Base-by-base conservation (phyloP, 2,113 vertebrate species). In the Clarias gariepinus region DNA sequence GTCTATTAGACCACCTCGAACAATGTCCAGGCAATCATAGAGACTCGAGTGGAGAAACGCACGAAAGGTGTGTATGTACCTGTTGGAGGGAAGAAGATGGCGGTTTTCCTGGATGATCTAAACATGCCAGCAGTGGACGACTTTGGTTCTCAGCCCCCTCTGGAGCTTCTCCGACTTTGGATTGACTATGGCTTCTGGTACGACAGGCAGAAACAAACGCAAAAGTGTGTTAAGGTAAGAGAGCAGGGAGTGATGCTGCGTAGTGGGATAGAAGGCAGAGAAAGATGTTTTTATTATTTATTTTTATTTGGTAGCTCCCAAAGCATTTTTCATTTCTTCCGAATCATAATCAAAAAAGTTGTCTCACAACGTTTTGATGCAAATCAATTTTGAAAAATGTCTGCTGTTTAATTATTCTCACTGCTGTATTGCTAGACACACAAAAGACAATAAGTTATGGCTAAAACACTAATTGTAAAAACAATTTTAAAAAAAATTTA, bases 181-280 rank as follows among this genome's bases (percentile, higher is more conserved):
- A 94, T 97, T 0, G 96, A 98, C 91, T 96, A 97, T 3, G 95
- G 97, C 86, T 98, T 97, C 91, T 98, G 97, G 97, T 97, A 97
- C 0, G 96, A 98, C 91, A 95, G 94, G 11, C 47, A 88, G 77
- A 98, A 97, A 87, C 96, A 96, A 92, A 96, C 91, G 36, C 89
- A 92, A 68, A 97, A 96, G 88, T 93, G 94, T 85, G 92, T 98
- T 83, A 96, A 96, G 92, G 97, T 98, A 88, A 96, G 94, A 19
- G 36, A 33, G 15, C 28, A 6, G 52, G 2, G 30, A 23, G 28
- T 28, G 36, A 23, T 41, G 52, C 16, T 81, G 16, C 30, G 5
- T 53, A 0, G 3, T 18, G 19, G 11, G 47, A 47, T 47, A 47
- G 47, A 47, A 47, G 47, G 47, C 47, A 25, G 55, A 11, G 28